These are phyloP conservation scores for Macrostomum cliftonense DNA, from an alignment of 2,888 invertebrate species.

Conservation along the genomic window DNA sequence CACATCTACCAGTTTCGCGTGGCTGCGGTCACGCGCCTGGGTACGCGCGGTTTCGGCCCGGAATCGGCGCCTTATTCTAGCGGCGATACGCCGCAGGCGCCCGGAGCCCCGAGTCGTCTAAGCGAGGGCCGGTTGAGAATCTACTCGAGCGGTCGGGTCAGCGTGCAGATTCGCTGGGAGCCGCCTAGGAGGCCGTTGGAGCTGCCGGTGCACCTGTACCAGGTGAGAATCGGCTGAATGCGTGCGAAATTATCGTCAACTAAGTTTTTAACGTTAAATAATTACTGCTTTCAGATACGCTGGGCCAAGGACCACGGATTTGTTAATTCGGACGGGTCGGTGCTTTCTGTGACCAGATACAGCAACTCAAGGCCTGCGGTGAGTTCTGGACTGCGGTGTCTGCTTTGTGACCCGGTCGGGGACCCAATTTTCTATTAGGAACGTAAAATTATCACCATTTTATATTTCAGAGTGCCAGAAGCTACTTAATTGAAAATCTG, in stretches of 20 bases:
- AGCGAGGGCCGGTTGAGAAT: conserved; percentile 22
- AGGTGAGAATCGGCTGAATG: conserved; percentile 14
- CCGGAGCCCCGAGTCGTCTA: conserved; percentile 24
- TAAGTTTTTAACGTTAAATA: too few relatives aligned
- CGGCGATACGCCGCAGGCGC: conserved; percentile 16
- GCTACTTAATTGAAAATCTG: conserved; percentile 20
- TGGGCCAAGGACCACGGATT: conserved; percentile 10
- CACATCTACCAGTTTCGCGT: conserved; percentile 29
- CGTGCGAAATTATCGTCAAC: too few relatives aligned
- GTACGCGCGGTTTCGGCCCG: conserved; percentile 29
- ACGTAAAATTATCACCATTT: too few relatives aligned
- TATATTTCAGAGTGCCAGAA: conserved; percentile 17
- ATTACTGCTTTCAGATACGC: background rate
- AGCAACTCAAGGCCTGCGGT: conserved; percentile 7
- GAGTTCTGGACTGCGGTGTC: background rate
- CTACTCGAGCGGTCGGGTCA: conserved; percentile 19
- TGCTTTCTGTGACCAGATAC: conserved; percentile 3
- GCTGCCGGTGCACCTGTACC: conserved; percentile 25
- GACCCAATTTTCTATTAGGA: too few relatives aligned
- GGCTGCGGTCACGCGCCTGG: conserved; percentile 27
- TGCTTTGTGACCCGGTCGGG: too few relatives aligned
- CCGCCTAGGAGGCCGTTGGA: conserved; percentile 23
- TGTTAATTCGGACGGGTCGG: conserved; percentile 8
- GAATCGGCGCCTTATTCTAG: conserved; percentile 17
- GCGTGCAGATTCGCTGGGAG: conserved; percentile 25